Base-by-base conservation (phyloP, 2,797 vertebrate species). In the Takifugu ocellatus region DNA sequence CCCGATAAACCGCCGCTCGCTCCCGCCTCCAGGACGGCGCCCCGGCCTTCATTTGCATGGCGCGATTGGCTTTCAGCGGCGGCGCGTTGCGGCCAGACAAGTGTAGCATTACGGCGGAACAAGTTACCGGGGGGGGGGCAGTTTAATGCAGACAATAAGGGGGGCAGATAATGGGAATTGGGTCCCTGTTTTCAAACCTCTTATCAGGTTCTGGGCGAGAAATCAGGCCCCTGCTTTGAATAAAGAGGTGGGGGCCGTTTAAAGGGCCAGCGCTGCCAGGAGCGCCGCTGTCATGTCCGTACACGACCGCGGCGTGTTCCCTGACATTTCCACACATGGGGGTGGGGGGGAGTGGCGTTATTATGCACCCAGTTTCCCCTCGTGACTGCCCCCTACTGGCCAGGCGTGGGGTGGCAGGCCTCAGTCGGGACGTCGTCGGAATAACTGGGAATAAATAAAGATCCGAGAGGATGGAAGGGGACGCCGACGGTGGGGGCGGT, bases 51-150 rank as follows among this genome's bases (percentile, higher is more conserved):
- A 96, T 96, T 96, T 94, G 94, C 94, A 95, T 96, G 92, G 93
- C 91, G 92, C 93, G 93, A 95, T 94, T 95, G 93, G 92, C 92
- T 94, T 87, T 83, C 79, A 82, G 90, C 90, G 88, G 92, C 92
- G 81, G 93, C 92, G 93, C 94, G 94, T 92, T 93, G 89, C 92
- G 80, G 91, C 91, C 91, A 95, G 93, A 94, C 94, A 94, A 95
- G 93, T 96, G 93, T 95, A 95, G 93, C 93, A 93, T 93, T 93
- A 94, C 87, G 86, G 90, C 82, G 85, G 93, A 94, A 94, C 93
- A 94, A 93, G 93, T 93, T 93, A 92, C 92, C 90, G 86, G 90
- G 72, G 93, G 94, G 44, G 16, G 44, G 43, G 44, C n/a, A n/a
- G 44, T 1, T 96, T 95, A 94, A 93, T 84, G 82, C 90, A 90